These are phyloP conservation scores for Felis chaus DNA, from an alignment of 2,113 vertebrate species.

Conservation along the genomic window DNA sequence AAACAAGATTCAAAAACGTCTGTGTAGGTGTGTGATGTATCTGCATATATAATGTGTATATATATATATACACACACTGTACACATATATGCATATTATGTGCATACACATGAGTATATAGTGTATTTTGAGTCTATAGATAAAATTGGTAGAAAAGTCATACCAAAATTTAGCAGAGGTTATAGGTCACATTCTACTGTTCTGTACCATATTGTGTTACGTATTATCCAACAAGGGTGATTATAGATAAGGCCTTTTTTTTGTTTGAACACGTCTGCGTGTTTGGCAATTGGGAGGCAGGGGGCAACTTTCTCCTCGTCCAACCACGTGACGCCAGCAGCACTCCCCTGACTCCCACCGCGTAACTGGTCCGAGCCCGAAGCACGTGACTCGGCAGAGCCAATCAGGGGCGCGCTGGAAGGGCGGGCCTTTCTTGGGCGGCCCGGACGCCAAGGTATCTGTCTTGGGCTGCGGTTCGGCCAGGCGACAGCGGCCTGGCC, in stretches of 20 bases:
- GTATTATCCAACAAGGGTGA: background rate
- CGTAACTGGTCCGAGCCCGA: background rate
- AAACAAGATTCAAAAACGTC: background rate
- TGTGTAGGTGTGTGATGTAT: background rate
- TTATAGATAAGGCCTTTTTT: background rate
- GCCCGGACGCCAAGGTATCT: accelerated
- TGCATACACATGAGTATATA: background rate
- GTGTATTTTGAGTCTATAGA: background rate
- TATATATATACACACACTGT: too few relatives aligned
- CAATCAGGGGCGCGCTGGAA: background rate
- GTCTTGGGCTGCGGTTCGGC: too few relatives aligned
- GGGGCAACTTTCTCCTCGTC: too few relatives aligned
- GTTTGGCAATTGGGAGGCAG: background rate
- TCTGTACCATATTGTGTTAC: background rate
- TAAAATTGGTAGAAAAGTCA: slow-evolving; percentile 2
- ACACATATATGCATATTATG: background rate
- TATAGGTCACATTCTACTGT: background rate
- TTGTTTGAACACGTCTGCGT: background rate
- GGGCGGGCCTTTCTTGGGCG: too few relatives aligned
- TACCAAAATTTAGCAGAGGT: background rate
- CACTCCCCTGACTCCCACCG: accelerated
- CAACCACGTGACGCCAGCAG: background rate
- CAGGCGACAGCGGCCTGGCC: accelerated
- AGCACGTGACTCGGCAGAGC: background rate
- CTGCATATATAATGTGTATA: background rate